Percentiles rank a stretch among this genome's conserved stretches.
phyloP scores from a whole-genome alignment of 1,140 invertebrate genomes.

The Diorhabda sublineata region DNA sequence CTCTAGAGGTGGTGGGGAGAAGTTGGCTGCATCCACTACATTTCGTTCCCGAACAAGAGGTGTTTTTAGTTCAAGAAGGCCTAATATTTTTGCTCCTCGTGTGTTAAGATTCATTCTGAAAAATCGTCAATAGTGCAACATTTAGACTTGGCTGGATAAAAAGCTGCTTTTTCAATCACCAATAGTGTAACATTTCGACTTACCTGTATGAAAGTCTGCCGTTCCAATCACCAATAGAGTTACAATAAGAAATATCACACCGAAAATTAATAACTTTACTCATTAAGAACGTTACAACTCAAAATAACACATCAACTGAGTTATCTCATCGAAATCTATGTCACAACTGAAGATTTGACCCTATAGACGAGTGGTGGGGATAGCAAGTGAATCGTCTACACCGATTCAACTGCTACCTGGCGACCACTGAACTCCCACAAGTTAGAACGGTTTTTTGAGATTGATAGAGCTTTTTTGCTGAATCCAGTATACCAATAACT shows the following conservation, averaged over 20 bases:
- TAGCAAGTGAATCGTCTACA: not conserved
- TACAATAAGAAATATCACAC: not conserved
- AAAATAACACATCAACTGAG: constrained; percentile 13
- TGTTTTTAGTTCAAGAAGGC: constrained; percentile 8
- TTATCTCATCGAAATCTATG: constrained; percentile 7
- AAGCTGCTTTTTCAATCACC: constrained; percentile 9
- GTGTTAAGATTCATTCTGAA: not conserved
- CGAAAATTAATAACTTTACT: constrained; percentile 4
- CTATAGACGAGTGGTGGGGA: constrained; percentile 3
- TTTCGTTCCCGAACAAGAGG: constrained; percentile 6
- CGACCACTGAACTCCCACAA: not conserved
- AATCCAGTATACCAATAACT: constrained; percentile 5
- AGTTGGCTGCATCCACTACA: constrained; percentile 9
- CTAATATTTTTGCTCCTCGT: constrained; percentile 11
- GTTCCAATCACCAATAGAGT: constrained; percentile 8
- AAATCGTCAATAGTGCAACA: constrained; percentile 3
- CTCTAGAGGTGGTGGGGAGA: constrained; percentile 7
- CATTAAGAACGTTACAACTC: constrained; percentile 9
- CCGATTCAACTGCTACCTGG: constrained; percentile 1
- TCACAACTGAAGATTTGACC: constrained; percentile 8
- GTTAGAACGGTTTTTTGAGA: not conserved
- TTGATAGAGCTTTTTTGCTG: constrained; percentile 1
- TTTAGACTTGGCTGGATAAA: constrained; percentile 8
- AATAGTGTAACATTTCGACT: constrained; percentile 3
- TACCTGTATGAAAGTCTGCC: constrained; percentile 5